Evolutionary conservation across 2,797 vertebrate genomes (phyloP).

Genomic region (Gallinago stenura): DNA sequence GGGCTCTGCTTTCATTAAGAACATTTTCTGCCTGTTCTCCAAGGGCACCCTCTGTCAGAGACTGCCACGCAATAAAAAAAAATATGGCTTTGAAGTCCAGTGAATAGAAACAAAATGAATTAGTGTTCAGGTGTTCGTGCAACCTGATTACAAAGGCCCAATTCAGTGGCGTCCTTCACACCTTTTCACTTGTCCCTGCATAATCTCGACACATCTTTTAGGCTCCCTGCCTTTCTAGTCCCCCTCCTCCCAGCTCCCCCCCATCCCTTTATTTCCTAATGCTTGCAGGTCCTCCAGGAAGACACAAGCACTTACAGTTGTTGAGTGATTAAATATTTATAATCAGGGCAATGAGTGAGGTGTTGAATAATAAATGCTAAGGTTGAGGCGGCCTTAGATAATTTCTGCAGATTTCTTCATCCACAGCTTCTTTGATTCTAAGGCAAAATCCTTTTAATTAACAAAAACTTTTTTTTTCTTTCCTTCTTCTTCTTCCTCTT

Average conservation of each 20-base stretch:
- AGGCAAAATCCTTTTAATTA: slow-evolving; percentile 79
- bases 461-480: slow-evolving; percentile 44
- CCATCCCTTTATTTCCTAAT: slow-evolving; percentile 71
- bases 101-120: slow-evolving; percentile 73
- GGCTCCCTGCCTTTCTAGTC: slow-evolving; percentile 40
- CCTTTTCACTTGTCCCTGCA: slow-evolving; percentile 69
- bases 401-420: slow-evolving; percentile 86
- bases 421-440: slow-evolving; percentile 76
- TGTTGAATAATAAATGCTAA: slow-evolving; percentile 91
- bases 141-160: slow-evolving; percentile 75
- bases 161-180: slow-evolving; percentile 74
- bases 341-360: slow-evolving; percentile 88
- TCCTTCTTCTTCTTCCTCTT: neutral
- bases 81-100: slow-evolving; percentile 72
- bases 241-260: neutral
- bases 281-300: slow-evolving; percentile 85
- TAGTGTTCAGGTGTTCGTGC: slow-evolving; percentile 72
- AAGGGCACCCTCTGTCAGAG: slow-evolving; percentile 75
- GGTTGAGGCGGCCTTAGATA: slow-evolving; percentile 85
- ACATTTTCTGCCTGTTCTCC: slow-evolving; percentile 73
- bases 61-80: slow-evolving; percentile 62
- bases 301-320: slow-evolving; percentile 88
- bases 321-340: slow-evolving; percentile 94
- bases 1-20: slow-evolving; percentile 78
- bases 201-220: slow-evolving; percentile 67